Conservation (phyloP, 2,888 invertebrate species). For the Drosophila mettleri region DNA sequence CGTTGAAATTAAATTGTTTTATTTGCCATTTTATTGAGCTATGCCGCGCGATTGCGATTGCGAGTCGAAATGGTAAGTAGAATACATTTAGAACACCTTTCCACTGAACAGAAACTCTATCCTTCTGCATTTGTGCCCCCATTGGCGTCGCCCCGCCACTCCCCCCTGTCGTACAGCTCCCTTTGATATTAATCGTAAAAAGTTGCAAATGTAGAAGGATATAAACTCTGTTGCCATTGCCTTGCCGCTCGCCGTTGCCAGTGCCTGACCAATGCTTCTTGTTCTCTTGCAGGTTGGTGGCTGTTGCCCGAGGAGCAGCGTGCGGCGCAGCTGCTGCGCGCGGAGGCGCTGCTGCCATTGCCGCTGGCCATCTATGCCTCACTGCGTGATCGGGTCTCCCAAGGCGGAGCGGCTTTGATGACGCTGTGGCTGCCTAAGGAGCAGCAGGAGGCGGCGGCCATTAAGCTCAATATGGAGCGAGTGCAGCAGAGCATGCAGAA, state of each 20-base stretch:
- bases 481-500: constrained; percentile 72
- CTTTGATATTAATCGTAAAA: neutral
- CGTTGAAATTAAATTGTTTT: constrained; percentile 53
- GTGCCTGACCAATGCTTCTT: constrained; percentile 53
- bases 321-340: constrained; percentile 63
- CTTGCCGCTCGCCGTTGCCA: too few species aligned
- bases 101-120: constrained; percentile 85
- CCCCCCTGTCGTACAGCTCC: constrained; percentile 19
- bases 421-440: constrained; percentile 46
- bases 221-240: constrained; percentile 23
- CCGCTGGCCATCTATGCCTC: constrained; percentile 75
- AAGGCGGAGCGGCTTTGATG: constrained; percentile 60
- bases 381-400: constrained; percentile 56
- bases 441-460: constrained; percentile 35
- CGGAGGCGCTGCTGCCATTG: constrained; percentile 75
- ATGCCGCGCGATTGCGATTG: constrained; percentile 36
- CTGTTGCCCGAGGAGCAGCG: constrained; percentile 84
- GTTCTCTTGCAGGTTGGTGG: constrained; percentile 75
- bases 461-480: constrained; percentile 62
- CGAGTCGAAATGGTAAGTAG: constrained; percentile 70
- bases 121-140: constrained; percentile 87
- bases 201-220: constrained; percentile 83
- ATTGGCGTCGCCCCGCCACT: constrained; percentile 48
- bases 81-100: constrained; percentile 43
- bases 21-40: constrained; percentile 71